Percentiles rank a stretch among this genome's conserved stretches.
These are phyloP conservation scores for Drosophila eugracilis DNA, from an alignment of 1,140 invertebrate species.

Conservation along the genomic window DNA sequence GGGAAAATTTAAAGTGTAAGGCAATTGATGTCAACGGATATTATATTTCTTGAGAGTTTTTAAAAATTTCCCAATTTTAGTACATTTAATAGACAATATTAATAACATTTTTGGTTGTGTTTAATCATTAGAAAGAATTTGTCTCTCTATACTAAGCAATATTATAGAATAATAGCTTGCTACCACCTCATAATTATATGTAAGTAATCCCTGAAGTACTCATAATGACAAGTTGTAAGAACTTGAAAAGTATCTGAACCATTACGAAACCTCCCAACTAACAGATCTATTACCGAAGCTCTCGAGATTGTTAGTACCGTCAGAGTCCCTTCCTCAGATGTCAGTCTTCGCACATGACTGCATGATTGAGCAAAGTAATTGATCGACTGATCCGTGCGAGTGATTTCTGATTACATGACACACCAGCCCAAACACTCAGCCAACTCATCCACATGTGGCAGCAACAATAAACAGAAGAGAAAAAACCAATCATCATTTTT, in stretches of 20 bases:
- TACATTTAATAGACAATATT: too few species aligned
- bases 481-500: slow-evolving; percentile 31
- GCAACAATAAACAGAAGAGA: slow-evolving; percentile 32
- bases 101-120: too few species aligned
- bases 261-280: slow-evolving; percentile 7
- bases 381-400: slow-evolving; percentile 74
- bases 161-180: background rate
- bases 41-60: too few species aligned
- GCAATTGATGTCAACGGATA: background rate
- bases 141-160: too few species aligned
- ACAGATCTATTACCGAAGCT: slow-evolving; percentile 10
- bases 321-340: slow-evolving; percentile 17
- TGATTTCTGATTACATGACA: slow-evolving; percentile 75
- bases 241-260: slow-evolving; percentile 11
- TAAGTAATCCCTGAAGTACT: too few species aligned
- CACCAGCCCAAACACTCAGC: slow-evolving; percentile 18
- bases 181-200: background rate
- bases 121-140: background rate
- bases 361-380: slow-evolving; percentile 75
- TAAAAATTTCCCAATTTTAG: too few species aligned
- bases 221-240: slow-evolving; percentile 4
- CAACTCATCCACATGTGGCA: slow-evolving; percentile 24
- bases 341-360: slow-evolving; percentile 51
- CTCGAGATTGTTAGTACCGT: background rate
- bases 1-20: too few species aligned